phyloP scores from a whole-genome alignment of 2,888 invertebrate genomes.

The Chymomyza procnemis region DNA sequence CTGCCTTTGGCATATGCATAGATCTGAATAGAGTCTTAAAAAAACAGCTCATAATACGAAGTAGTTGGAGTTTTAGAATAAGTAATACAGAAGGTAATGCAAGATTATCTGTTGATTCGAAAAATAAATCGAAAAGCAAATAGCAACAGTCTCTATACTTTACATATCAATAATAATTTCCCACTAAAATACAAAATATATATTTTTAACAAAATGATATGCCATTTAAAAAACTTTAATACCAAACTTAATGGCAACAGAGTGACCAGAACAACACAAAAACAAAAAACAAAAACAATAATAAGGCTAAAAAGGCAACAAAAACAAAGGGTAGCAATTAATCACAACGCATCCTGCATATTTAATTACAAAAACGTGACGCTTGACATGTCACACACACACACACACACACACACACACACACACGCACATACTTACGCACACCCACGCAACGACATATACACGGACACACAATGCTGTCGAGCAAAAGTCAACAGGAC shows the following conservation, averaged over 20 bases:
- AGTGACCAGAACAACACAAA: slow-evolving; percentile 1
- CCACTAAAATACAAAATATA: too few species aligned
- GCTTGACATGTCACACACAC: slow-evolving; percentile 28
- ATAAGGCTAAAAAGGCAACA: slow-evolving; percentile 49
- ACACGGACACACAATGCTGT: neutral
- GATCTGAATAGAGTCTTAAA: too few species aligned
- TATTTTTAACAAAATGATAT: neutral
- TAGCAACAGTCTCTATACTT: too few species aligned
- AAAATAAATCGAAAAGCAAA: too few species aligned
- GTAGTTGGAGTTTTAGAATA: too few species aligned
- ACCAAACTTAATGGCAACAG: neutral
- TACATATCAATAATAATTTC: too few species aligned
- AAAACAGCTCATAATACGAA: too few species aligned
- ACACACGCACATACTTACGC: neutral
- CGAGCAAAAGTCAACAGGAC: neutral
- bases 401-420: neutral
- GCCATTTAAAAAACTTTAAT: neutral
- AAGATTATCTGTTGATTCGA: too few species aligned
- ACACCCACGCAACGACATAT: neutral
- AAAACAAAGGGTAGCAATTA: slow-evolving; percentile 24
- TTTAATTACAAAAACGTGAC: slow-evolving; percentile 69
- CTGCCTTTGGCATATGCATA: too few species aligned
- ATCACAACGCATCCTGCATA: slow-evolving; percentile 73
- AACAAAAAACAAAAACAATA: slow-evolving; percentile 19
- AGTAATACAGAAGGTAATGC: too few species aligned